Base-by-base conservation (phyloP, 2,113 vertebrate genomes). In the Turdus rufiventris region DNA sequence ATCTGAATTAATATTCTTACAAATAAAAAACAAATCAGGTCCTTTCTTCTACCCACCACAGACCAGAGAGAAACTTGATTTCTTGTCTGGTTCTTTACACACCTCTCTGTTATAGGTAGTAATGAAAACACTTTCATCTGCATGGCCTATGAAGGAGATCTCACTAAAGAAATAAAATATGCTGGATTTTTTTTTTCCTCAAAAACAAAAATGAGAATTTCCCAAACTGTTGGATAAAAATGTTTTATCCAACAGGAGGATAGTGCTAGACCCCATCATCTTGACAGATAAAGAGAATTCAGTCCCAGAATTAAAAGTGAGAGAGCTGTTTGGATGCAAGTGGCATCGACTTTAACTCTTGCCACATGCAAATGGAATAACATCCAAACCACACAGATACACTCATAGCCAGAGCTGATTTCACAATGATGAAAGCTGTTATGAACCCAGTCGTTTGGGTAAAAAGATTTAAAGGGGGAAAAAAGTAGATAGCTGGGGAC, bases 231-330 rank as follows among this genome's bases (percentile, higher is more conserved):
- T 68, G 54, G n/a, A 61, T 76, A 24, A 33, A 86, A 92, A 16
- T 70, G 38, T 80, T 93, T 82, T 73, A 76, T 80, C 50, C 50
- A 80, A 33, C 50, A 70, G 26, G 20, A 84, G 56, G 31, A 73
- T 40, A 21, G 31, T 48, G 72, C 68, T 94, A 83, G 60, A 76
- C 58, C 42, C 90, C 71, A 79, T 91, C 60, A 65, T 66, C 68
- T 56, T 91, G 86, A 71, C 75, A 95, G 68, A 71, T 88, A 56
- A 86, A 91, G 86, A 84, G 72, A 74, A 60, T 74, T 90, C 65
- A 77, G 34, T 43, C 65, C 31, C 38, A 34, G 43, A 91, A 86
- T 78, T 88, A 80, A 34, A 94, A 93, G 51, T 50, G 38, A 76
- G 67, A 53, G 36, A 79, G 45, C 17, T 95, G 63, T 92, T 84